Percentiles rank a stretch among this genome's conserved stretches.
These are phyloP conservation scores for Aradus depressus DNA, from an alignment of 2,888 invertebrate genomes.

Conservation along the genomic window DNA sequence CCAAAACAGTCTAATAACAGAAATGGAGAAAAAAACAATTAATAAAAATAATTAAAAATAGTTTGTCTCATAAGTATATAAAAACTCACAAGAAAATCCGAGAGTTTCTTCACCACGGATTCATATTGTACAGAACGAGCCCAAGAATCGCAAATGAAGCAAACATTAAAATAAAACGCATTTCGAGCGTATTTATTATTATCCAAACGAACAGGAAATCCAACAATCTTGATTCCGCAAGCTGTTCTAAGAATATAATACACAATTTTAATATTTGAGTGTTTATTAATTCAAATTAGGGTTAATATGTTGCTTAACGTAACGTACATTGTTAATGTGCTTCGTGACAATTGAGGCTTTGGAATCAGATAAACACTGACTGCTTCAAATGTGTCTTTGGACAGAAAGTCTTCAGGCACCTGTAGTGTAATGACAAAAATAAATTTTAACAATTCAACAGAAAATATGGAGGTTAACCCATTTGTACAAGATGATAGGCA, in stretches of 20 bases:
- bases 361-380: slow-evolving; percentile 92
- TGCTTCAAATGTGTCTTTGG: slow-evolving; percentile 87
- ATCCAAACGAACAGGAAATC: slow-evolving; percentile 83
- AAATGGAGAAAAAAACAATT: slow-evolving; percentile 3
- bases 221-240: slow-evolving; percentile 76
- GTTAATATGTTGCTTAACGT: neutral
- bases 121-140: slow-evolving; percentile 87
- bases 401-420: slow-evolving; percentile 80
- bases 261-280: neutral
- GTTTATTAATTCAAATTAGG: neutral
- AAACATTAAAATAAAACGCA: slow-evolving; percentile 89
- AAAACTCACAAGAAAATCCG: slow-evolving; percentile 69
- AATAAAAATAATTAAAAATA: slow-evolving; percentile 1
- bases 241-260: slow-evolving; percentile 46
- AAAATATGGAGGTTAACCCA: neutral
- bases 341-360: slow-evolving; percentile 79
- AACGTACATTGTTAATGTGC: slow-evolving; percentile 83
- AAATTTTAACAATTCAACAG: neutral
- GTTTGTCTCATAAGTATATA: neutral
- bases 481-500: too few relatives aligned
- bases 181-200: slow-evolving; percentile 82
- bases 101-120: slow-evolving; percentile 84
- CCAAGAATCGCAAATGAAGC: slow-evolving; percentile 85
- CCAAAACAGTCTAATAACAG: slow-evolving; percentile 61
- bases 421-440: slow-evolving; percentile 32